Evolutionary conservation across 2,113 vertebrate genomes (phyloP), one percentile per base, ranked within the genome.

Genomic region (Fulmarus glacialis): DNA sequence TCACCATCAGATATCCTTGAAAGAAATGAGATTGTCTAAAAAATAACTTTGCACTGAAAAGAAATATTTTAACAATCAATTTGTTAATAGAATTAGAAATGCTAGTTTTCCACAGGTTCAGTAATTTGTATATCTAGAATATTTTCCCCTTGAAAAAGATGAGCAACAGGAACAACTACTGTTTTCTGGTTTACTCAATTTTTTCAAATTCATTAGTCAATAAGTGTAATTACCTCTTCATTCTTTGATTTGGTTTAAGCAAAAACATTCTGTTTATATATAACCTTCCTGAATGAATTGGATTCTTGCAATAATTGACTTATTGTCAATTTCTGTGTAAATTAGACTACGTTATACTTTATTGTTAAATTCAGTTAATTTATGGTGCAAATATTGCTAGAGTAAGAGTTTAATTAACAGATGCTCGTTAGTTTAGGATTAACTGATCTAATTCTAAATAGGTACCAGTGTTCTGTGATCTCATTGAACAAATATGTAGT

Each of bases 1-100:
- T 96, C 84, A 88, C 75, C 45, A 42, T 95, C 68, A 89, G 52
- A 36, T 27, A 80, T 24, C 71, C 64, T 93, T 94, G 83, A 85
- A 96, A 96, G 42, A 88, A 96, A 87, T 53, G 8, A 84, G 48
- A 78, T 82, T 64, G 90, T 82, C 27, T 84, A 42, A 75, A 19
- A 67, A 43, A 56, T 30, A 74, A 56, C n/a, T 97, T 94, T 27
- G 11, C 6, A 52, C 6, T 26, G 13, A 79, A 48, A 74, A 74
- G 1, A 84, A 66, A 12, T 55, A 43, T 62, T 66, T 85, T 43
- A 52, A 47, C 82, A 70, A 34, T 56, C 1, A 56, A 2, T n/a
- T 73, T 80, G 5, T 40, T 73, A 78, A 20, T 74, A 55, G 34
- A 80, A 32, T 78, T 55, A 29, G 15, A 60, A 93, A 34, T 0